Conservation (phyloP, 2,888 invertebrate genomes). For the Ophion obscuratus region DNA sequence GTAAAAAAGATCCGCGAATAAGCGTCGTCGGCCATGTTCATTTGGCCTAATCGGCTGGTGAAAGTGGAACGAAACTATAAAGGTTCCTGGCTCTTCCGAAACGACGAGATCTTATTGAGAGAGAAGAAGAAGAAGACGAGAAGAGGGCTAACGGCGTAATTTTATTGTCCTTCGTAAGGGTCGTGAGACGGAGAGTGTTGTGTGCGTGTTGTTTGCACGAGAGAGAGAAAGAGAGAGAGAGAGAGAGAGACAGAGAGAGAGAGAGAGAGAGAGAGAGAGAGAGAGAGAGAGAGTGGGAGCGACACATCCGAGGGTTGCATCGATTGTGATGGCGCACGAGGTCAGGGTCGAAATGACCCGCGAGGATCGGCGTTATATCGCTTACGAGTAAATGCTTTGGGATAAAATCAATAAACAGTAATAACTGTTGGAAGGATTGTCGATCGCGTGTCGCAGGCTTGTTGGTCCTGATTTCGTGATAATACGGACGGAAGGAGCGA, state of each 20-base stretch:
- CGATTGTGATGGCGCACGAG: slow-evolving; percentile 50
- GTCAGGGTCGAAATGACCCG: slow-evolving; percentile 60
- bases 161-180: slow-evolving; percentile 15
- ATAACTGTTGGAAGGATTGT: slow-evolving; percentile 57
- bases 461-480: neutral
- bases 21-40: neutral
- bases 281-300: neutral
- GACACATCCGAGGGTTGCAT: slow-evolving; percentile 13
- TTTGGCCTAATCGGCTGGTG: neutral
- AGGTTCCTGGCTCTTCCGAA: neutral
- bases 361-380: slow-evolving; percentile 43
- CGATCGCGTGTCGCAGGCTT: slow-evolving; percentile 24
- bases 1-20: neutral
- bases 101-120: neutral
- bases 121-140: slow-evolving; percentile 2
- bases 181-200: slow-evolving; percentile 16
- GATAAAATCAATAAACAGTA: slow-evolving; percentile 58
- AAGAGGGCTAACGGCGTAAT: neutral
- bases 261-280: neutral
- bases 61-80: neutral
- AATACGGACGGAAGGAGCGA: neutral
- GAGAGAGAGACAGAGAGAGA: neutral
- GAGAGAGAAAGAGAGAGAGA: neutral
- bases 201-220: slow-evolving; percentile 24
- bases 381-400: slow-evolving; percentile 28